phyloP scores from a whole-genome alignment of 2,113 vertebrate species.

The Triplophysa dalaica region DNA sequence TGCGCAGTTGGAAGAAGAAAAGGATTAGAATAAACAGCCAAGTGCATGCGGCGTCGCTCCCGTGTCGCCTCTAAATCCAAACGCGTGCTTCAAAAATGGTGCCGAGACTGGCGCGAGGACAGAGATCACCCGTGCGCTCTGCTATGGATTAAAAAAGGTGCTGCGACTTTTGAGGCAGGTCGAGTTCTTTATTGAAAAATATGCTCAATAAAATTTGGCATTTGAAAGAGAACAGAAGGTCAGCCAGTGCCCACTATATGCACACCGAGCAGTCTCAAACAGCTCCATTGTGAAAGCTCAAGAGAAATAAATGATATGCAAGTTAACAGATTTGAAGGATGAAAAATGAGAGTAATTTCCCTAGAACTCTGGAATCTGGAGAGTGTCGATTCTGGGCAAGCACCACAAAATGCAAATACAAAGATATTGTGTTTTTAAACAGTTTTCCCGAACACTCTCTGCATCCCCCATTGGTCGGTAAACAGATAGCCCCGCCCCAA shows the following conservation, averaged over 20 bases:
- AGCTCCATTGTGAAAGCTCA: background rate
- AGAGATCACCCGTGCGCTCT: background rate
- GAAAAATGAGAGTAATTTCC: background rate
- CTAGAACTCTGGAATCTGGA: background rate
- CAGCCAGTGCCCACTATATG: background rate
- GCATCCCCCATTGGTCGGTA: no score
- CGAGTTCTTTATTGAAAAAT: constrained; percentile 27
- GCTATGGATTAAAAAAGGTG: constrained; percentile 37
- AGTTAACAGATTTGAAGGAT: no score
- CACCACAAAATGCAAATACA: no score
- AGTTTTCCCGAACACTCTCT: no score
- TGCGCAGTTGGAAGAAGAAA: constrained; percentile 58
- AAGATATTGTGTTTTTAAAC: no score
- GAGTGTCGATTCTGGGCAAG: no score
- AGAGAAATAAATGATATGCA: background rate
- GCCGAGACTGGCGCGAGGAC: background rate
- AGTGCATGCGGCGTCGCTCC: constrained; percentile 18
- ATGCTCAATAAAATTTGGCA: constrained; percentile 9
- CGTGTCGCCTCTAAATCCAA: constrained; percentile 15
- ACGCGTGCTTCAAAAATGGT: constrained; percentile 15
- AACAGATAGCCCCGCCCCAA: no score
- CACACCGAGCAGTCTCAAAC: background rate
- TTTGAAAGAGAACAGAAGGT: constrained; percentile 22
- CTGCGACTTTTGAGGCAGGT: constrained; percentile 31
- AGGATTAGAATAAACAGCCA: constrained; percentile 29